These are phyloP conservation scores for Florisuga fusca DNA, from an alignment of 2,797 vertebrate species.

Conservation along the genomic window DNA sequence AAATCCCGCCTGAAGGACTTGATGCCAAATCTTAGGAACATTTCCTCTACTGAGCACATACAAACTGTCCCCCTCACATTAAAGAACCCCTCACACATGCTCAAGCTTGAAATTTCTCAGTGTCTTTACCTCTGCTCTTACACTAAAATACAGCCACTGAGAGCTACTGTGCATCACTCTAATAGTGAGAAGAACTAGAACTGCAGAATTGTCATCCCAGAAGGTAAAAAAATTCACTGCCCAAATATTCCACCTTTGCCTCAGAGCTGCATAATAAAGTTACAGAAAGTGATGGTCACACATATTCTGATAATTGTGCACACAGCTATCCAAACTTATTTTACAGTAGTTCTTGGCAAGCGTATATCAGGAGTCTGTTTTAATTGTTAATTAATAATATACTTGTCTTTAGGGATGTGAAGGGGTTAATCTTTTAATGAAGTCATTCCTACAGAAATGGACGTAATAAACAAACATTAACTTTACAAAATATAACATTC, in stretches of 20 bases:
- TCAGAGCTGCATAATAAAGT: neutral
- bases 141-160: neutral
- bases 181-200: neutral
- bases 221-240: slow-evolving; percentile 8
- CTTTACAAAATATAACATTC: neutral
- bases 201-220: neutral
- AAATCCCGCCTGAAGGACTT: neutral
- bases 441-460: neutral
- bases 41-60: neutral
- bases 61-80: neutral
- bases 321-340: neutral
- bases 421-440: neutral
- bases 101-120: neutral
- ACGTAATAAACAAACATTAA: neutral
- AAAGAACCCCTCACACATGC: neutral
- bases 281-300: neutral
- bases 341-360: neutral
- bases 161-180: neutral
- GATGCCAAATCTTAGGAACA: neutral
- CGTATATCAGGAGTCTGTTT: neutral
- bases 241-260: neutral
- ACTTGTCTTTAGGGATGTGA: neutral
- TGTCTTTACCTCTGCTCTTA: neutral
- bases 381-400: neutral
- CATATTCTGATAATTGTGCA: neutral